Evolutionary conservation across 2,797 vertebrate genomes (phyloP).

Genomic region (Pterois miles): DNA sequence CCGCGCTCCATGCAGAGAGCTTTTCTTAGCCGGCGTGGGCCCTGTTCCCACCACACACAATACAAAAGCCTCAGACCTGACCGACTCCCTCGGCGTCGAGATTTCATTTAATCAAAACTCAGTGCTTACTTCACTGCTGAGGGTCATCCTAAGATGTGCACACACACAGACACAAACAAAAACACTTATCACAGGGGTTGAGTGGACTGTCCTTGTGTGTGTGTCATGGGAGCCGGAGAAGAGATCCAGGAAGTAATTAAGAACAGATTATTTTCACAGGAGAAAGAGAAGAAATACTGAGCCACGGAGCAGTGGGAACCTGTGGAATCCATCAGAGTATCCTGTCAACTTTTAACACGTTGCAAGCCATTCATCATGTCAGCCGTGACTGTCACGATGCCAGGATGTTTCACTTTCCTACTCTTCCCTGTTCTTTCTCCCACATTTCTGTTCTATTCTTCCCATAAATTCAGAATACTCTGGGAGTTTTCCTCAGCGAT

Average conservation of each 20-base stretch:
- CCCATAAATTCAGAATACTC: slow-evolving; percentile 41
- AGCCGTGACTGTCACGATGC: slow-evolving; percentile 22
- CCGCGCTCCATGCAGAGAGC: slow-evolving; percentile 65
- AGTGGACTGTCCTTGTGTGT: slow-evolving; percentile 34
- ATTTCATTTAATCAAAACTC: slow-evolving; percentile 73
- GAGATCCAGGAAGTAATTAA: slow-evolving; percentile 70
- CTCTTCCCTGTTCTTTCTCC: background rate
- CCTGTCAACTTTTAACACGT: slow-evolving; percentile 43
- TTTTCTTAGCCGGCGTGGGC: slow-evolving; percentile 66
- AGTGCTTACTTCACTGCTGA: slow-evolving; percentile 55
- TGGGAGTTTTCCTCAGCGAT: slow-evolving; percentile 36
- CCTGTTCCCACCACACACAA: slow-evolving; percentile 69
- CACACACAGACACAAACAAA: slow-evolving; percentile 46
- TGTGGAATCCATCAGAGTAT: slow-evolving; percentile 62
- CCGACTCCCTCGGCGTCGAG: slow-evolving; percentile 54
- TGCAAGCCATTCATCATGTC: slow-evolving; percentile 52
- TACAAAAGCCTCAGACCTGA: slow-evolving; percentile 64
- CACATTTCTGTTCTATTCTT: background rate
- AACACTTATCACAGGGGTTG: slow-evolving; percentile 41
- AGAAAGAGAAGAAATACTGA: slow-evolving; percentile 30
- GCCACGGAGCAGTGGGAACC: slow-evolving; percentile 46
- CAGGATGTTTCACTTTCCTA: background rate
- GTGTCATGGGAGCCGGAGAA: slow-evolving; percentile 66
- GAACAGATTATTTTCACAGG: slow-evolving; percentile 69
- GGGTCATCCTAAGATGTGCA: slow-evolving; percentile 48